These are phyloP conservation scores for Potamarius usumacintae DNA, from an alignment of 2,113 vertebrate genomes.

Conservation along the genomic window DNA sequence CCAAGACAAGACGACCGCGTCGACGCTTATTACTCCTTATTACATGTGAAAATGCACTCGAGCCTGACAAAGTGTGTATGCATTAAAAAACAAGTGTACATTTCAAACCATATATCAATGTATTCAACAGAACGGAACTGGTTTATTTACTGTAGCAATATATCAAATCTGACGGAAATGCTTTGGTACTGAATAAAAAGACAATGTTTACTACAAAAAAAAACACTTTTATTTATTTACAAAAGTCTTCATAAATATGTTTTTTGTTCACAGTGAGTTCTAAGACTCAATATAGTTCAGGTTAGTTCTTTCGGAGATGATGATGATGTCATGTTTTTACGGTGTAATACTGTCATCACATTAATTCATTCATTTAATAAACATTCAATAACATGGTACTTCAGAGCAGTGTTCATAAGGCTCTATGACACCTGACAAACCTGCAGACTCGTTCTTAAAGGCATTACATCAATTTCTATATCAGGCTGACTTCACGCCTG, in stretches of 20 bases:
- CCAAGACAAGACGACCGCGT: constrained; percentile 1
- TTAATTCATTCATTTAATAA: not conserved
- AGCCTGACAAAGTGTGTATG: constrained; percentile 39
- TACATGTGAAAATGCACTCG: constrained; percentile 34
- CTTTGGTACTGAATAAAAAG: constrained; percentile 50
- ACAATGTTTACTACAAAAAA: constrained; percentile 46
- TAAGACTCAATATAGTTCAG: not conserved
- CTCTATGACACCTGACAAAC: not conserved
- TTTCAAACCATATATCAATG: constrained; percentile 32
- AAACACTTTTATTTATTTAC: constrained; percentile 38
- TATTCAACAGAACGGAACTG: constrained; percentile 32
- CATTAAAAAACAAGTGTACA: constrained; percentile 34
- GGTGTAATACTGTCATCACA: constrained; percentile 8
- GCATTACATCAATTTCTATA: not conserved
- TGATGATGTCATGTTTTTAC: not conserved
- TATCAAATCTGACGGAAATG: constrained; percentile 5
- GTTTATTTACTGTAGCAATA: constrained; percentile 46
- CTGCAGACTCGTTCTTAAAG: not conserved
- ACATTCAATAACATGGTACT: not conserved
- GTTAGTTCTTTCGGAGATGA: not conserved
- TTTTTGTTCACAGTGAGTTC: constrained; percentile 18
- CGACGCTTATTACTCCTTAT: constrained; percentile 19
- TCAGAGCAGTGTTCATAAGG: not conserved
- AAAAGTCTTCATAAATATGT: constrained; percentile 49
- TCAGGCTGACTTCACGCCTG: too few species aligned